Conservation (phyloP, 2,888 invertebrate genomes). For the Bimastos eiseni region DNA sequence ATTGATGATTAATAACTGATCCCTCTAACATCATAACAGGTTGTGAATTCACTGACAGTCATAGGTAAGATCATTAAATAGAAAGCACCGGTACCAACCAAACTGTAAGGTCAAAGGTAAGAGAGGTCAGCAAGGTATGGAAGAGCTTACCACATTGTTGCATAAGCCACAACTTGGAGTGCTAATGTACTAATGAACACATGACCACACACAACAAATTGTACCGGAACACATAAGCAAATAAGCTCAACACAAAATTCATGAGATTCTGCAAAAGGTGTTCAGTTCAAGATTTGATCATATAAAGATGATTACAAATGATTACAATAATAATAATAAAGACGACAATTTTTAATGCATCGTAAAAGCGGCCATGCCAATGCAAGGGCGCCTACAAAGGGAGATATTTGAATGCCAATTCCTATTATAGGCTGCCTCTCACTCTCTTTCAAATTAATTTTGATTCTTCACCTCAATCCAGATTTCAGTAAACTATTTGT, state of each 20-base stretch:
- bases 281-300: neutral
- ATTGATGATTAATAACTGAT: neutral
- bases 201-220: neutral
- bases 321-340: too few species aligned
- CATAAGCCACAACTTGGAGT: constrained; percentile 23
- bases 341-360: too few species aligned
- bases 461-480: neutral
- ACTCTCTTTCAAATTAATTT: neutral
- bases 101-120: constrained; percentile 16
- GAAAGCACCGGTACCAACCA: constrained; percentile 13
- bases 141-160: constrained; percentile 8
- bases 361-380: too few species aligned
- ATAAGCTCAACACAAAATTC: neutral
- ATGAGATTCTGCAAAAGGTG: neutral
- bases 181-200: neutral
- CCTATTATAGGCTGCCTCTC: constrained; percentile 1
- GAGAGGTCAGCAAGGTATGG: neutral
- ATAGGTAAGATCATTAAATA: neutral
- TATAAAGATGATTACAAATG: neutral
- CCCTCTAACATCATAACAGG: too few species aligned
- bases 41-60: neutral
- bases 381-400: too few species aligned
- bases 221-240: neutral
- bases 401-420: neutral
- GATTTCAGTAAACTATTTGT: neutral